Evolutionary conservation across 2,888 invertebrate genomes (phyloP).

Genomic region (Leucozona laternaria): DNA sequence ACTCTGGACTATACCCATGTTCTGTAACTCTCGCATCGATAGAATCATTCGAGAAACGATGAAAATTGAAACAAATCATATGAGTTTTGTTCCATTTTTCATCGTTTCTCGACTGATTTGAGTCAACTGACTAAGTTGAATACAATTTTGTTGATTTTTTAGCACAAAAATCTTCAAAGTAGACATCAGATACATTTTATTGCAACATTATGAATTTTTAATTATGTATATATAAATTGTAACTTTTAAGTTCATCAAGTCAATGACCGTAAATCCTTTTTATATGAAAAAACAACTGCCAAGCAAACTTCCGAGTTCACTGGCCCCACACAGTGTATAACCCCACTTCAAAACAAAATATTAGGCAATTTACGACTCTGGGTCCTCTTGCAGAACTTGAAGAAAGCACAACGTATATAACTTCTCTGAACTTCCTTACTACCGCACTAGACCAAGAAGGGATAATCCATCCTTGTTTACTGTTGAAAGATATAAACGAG

Average conservation of each 20-base stretch:
- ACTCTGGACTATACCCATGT: no score
- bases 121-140: no score
- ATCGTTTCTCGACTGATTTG: no score
- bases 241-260: conserved; percentile 10
- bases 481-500: conserved; percentile 32
- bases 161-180: not conserved
- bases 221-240: not conserved
- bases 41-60: no score
- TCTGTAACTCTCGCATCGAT: no score
- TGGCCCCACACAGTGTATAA: not conserved
- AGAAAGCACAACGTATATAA: not conserved
- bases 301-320: conserved; percentile 25
- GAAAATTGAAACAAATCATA: no score
- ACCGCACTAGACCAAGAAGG: conserved; percentile 15
- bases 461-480: conserved; percentile 49
- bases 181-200: not conserved
- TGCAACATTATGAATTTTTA: not conserved
- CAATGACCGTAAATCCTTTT: not conserved
- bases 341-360: not conserved
- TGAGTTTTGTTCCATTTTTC: no score
- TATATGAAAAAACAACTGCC: not conserved
- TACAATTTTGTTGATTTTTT: not conserved
- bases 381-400: not conserved
- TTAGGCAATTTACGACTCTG: conserved; percentile 9
- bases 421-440: not conserved